phyloP scores from a whole-genome alignment of 2,888 invertebrate species.

The Galeruca laticollis region DNA sequence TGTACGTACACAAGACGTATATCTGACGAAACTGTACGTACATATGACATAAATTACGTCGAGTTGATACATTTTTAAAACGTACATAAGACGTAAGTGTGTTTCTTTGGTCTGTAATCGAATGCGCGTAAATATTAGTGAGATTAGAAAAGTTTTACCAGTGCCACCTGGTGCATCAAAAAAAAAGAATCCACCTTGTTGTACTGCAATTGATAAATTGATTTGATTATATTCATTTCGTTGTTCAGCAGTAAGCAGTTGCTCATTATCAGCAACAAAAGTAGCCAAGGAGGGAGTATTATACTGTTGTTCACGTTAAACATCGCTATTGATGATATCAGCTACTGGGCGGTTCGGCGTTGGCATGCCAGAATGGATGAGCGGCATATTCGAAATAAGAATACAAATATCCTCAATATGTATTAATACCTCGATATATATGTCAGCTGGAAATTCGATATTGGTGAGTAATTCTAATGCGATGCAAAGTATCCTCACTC shows the following conservation, averaged over 20 bases:
- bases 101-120: too few relatives aligned
- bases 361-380: conserved; percentile 12
- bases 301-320: not conserved
- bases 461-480: not conserved
- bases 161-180: too few relatives aligned
- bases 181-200: too few relatives aligned
- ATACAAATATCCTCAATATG: not conserved
- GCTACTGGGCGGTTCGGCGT: conserved; percentile 10
- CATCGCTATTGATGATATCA: conserved; percentile 6
- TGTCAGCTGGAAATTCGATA: not conserved
- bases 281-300: not conserved
- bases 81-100: too few relatives aligned
- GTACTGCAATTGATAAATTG: not conserved
- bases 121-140: too few relatives aligned
- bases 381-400: conserved; percentile 13
- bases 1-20: too few relatives aligned
- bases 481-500: not conserved
- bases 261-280: conserved; percentile 10
- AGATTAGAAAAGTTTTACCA: too few relatives aligned
- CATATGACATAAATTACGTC: too few relatives aligned
- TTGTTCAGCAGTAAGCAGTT: conserved; percentile 11
- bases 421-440: not conserved
- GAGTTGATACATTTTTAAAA: too few relatives aligned
- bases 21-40: too few relatives aligned
- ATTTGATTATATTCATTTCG: conserved; percentile 8